Evolutionary conservation across 2,113 vertebrate species (phyloP).

Genomic region (Rhinolophus sinicus): DNA sequence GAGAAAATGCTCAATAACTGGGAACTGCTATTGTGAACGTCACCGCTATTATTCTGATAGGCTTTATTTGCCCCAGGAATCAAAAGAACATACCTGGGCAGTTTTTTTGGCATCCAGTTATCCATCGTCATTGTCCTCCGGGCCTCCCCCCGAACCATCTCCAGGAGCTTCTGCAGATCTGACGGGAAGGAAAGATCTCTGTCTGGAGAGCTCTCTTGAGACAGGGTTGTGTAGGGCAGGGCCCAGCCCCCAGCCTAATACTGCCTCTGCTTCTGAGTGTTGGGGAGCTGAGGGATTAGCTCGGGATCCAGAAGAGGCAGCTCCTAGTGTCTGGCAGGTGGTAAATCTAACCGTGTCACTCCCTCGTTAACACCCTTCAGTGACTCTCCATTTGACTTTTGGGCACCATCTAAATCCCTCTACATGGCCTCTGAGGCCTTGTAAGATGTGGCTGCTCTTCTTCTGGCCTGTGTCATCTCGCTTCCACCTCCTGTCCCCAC

Average conservation of each 20-base stretch:
- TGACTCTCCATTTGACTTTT: background rate
- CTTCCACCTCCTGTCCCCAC: background rate
- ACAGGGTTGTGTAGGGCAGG: too few relatives aligned
- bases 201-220: background rate
- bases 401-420: background rate
- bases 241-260: background rate
- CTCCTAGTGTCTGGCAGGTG: rapidly evolving
- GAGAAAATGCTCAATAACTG: background rate
- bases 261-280: background rate
- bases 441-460: background rate
- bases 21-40: rapidly evolving
- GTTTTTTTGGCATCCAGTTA: background rate
- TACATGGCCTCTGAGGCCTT: background rate
- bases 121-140: slow-evolving; percentile 55
- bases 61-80: background rate
- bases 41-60: background rate
- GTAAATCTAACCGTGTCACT: background rate
- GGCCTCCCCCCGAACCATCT: slow-evolving; percentile 59
- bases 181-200: slow-evolving; percentile 24
- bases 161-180: slow-evolving; percentile 79
- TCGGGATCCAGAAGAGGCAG: background rate
- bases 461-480: background rate
- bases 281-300: too few relatives aligned
- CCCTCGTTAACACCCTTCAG: background rate
- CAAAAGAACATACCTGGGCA: slow-evolving; percentile 10